Evolutionary conservation across 2,113 vertebrate genomes (phyloP).

Genomic region (Psilopsiagon aymara): DNA sequence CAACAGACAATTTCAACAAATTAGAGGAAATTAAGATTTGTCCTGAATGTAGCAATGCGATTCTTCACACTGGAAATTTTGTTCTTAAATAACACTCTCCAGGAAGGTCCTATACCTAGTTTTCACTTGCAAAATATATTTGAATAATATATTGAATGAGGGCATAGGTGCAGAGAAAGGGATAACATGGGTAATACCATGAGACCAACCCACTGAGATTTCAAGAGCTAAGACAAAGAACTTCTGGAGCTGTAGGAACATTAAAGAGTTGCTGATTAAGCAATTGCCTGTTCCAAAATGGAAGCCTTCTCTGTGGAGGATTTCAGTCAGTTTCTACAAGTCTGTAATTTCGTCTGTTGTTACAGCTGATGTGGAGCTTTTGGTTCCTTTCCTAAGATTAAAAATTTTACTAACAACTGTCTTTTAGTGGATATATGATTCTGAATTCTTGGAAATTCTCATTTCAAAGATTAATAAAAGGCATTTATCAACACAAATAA

Average conservation of each 20-base stretch:
- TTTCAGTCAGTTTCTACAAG: not conserved
- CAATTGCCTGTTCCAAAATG: not conserved
- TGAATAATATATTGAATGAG: not conserved
- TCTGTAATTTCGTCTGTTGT: not conserved
- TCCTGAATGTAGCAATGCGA: not conserved
- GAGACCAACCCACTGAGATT: not conserved
- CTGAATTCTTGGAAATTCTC: not conserved
- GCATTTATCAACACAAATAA: not conserved
- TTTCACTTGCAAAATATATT: not conserved
- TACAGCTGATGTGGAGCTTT: not conserved
- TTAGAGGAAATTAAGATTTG: not conserved
- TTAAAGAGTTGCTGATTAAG: not conserved
- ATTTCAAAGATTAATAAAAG: not conserved
- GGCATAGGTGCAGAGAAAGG: not conserved
- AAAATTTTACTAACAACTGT: not conserved
- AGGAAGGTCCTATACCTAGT: not conserved
- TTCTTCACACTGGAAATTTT: not conserved
- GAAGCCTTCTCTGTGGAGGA: not conserved
- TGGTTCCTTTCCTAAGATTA: not conserved
- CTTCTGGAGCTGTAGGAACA: not conserved
- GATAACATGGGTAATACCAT: fast-evolving
- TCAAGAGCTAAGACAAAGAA: not conserved
- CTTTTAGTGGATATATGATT: not conserved
- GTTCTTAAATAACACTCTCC: not conserved
- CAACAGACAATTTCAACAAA: not conserved